Evolutionary conservation across 2,888 invertebrate species (phyloP), one percentile per base, ranked within the genome.

Genomic region (Danaus chrysippus): DNA sequence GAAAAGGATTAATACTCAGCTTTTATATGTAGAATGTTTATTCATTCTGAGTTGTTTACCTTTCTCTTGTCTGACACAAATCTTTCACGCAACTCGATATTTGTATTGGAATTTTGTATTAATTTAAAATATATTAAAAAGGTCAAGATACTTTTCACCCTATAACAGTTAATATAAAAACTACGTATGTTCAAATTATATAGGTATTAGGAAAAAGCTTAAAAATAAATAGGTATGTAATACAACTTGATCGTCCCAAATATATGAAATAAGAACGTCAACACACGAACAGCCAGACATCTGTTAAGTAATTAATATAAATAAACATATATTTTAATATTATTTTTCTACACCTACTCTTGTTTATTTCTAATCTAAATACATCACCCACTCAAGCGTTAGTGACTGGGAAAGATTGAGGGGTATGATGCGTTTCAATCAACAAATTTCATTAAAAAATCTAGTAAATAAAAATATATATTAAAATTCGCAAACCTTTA

Each of bases 281-380:
- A 17, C 23, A 34, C 3, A 34, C 23, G 23, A 34, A 34, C 23
- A 34, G 3, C 23, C 6, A 8, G 23, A 34, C 49, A 49, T 17
- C 49, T 49, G 49, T 17, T 49, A 49, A 17, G 49, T 49, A 49
- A 49, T 49, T 49, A 49, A 49, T 49, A 49, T 17, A 17, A 17
- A 17, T 17, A 49, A 49, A 49, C 17, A 34, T 17, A 17, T 17
- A 15, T 17, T 17, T 10, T 17, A 49, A 15, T 34, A 34, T 34
- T 2, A 49, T 11, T 17, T 49, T 49, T 49, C 17, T 49, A 12
- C 49, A 49, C 49, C 49, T 49, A 49, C 49, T 49, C 49, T 11
- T 10, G 15, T 49, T 49, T 49, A 49, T 49, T 49, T 49, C 13
- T 46, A 46, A 46, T 15, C 10, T 46, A 13, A 17, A 8, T 10